Base-by-base conservation (phyloP, 1,140 invertebrate species). In the Trigoniulus corallinus region DNA sequence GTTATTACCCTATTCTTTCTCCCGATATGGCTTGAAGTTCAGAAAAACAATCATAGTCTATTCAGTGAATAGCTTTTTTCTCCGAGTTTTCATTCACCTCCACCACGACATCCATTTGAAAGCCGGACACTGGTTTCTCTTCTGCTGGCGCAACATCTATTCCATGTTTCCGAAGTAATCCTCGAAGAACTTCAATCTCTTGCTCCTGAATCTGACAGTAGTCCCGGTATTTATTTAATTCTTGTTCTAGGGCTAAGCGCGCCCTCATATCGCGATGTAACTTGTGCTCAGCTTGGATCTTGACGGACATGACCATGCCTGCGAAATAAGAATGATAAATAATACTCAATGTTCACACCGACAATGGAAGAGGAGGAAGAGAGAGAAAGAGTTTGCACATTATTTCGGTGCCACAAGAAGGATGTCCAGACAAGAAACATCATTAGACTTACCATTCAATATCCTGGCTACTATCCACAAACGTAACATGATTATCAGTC, bases 271-370 rank as follows among this genome's bases (percentile, higher is more conserved):
- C 67, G 51, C 56, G 56, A 15, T 57, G 50, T n/a, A 67, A 50
- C 44, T 61, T 62, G 25, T 64, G 61, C 23, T 67, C 66, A 26
- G 65, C 58, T 51, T 67, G 62, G 21, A 54, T 58, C 54, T 67
- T 66, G 0, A 68, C 63, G 24, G 67, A 67, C 48, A 67, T 42
- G 3, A 68, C 61, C 46, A 68, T 64, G 29, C 67, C 67, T 67
- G 54, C 20, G 56, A 51, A n/a, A 24, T 20, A 50, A 47, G 44
- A 49, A 53, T 45, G 45, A 13, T 13, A 27, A 48, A 1, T 23
- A n/a, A 49, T 34, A 7, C 7, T 34, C 15, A 34, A 7, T 34
- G 29, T 15, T 34, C 29, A 34, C 15, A 34, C 15, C 7, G 15
- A 34, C 7, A 34, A 7, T 34, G 7, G 15, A n/a, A n/a, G n/a